Evolutionary conservation across 2,113 vertebrate species (phyloP), one percentile per base, ranked within the genome.

Genomic region (Edolisoma coerulescens): DNA sequence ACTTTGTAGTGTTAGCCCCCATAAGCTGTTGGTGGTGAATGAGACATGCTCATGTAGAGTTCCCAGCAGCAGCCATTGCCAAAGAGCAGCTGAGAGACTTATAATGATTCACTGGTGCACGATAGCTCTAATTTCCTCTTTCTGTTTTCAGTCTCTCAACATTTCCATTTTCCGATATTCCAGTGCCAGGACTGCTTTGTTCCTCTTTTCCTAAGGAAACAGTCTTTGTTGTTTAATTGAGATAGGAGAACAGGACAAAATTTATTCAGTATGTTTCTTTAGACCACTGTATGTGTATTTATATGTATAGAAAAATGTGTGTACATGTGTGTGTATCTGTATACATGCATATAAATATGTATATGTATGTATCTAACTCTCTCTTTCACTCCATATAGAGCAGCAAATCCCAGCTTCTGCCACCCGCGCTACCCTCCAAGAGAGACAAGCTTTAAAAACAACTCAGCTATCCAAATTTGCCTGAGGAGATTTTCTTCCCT

Each of bases 41-140:
- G 59, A 87, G 78, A 84, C 50, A 57, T 47, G 45, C 74, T 96
- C 71, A 28, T 76, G 45, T 63, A 65, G 80, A 92, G 67, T 44
- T 90, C 53, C 91, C 86, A 94, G 71, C 64, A 89, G 92, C 76
- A 96, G 78, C 32, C 75, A 76, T 69, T 94, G 93, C 81, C 92
- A 96, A 95, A 95, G 89, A 96, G 84, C 81, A 84, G 82, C 92
- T 94, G 93, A 96, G 78, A 97, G 78, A 89, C 71, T 95, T 93
- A 83, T 16, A 94, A 84, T 80, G 75, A 96, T 92, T 95, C 95
- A 96, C 47, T 93, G 88, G 71, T 96, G 84, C 75, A 92, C 28
- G 68, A 83, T 91, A 97, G 42, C 70, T 94, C 90, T 92, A 89
- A 97, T 93, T 97, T 95, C 73, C 56, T 93, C 41, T 88, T 89